These are phyloP conservation scores for Neuroterus valhalla DNA, from an alignment of 1,140 invertebrate species.

Conservation along the genomic window DNA sequence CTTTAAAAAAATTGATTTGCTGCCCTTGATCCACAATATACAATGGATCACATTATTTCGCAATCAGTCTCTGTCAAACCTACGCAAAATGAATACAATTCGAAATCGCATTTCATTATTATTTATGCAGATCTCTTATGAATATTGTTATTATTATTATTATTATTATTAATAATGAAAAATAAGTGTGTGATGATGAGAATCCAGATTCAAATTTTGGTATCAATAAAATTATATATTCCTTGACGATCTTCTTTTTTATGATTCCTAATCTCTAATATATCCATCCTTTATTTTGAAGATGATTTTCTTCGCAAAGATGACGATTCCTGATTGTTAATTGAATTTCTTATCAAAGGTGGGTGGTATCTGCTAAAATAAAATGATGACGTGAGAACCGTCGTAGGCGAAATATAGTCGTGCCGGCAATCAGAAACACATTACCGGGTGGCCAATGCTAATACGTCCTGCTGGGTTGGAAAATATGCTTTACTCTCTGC, in stretches of 20 bases:
- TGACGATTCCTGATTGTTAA: neutral
- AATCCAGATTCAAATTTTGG: too few species aligned
- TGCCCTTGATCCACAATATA: too few species aligned
- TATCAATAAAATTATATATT: too few species aligned
- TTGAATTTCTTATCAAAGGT: neutral
- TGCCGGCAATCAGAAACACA: slow-evolving; percentile 71
- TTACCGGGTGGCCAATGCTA: slow-evolving; percentile 66
- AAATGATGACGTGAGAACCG: slow-evolving; percentile 51
- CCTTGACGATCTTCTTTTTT: neutral
- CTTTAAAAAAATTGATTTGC: too few species aligned
- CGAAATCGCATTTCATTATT: too few species aligned
- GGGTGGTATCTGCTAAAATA: slow-evolving; percentile 29
- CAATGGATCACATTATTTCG: too few species aligned
- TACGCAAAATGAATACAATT: too few species aligned
- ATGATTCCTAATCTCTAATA: neutral
- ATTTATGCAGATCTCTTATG: too few species aligned
- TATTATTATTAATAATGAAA: too few species aligned
- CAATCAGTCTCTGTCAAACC: too few species aligned
- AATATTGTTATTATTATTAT: too few species aligned
- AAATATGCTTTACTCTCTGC: slow-evolving; percentile 54
- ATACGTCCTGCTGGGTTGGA: slow-evolving; percentile 66
- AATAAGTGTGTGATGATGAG: too few species aligned
- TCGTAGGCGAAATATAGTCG: slow-evolving; percentile 58
- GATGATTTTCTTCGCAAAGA: neutral
- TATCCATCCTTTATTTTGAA: neutral